Percentiles rank a stretch among this genome's conserved stretches.
These are phyloP conservation scores for Datnioides undecimradiatus DNA, from an alignment of 2,113 vertebrate genomes.

Conservation along the genomic window DNA sequence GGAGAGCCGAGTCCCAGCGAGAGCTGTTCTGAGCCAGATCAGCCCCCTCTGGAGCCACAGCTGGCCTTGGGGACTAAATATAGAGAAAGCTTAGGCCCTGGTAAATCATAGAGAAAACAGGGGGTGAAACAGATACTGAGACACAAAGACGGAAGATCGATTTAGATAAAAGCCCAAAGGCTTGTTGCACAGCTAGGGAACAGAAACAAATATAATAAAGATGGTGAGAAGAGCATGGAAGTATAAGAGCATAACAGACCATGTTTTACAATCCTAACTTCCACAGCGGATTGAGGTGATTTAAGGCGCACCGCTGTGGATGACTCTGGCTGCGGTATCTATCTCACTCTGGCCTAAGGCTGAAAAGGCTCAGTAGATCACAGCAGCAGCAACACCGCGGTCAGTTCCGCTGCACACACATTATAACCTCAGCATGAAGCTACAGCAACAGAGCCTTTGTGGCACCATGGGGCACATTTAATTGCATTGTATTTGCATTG, in stretches of 20 bases:
- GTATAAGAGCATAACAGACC: background rate
- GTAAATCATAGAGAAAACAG: constrained; percentile 19
- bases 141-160: constrained; percentile 32
- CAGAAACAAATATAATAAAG: constrained; percentile 27
- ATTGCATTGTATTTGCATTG: background rate
- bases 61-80: constrained; percentile 64
- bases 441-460: background rate
- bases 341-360: constrained; percentile 25
- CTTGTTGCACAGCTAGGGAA: constrained; percentile 25
- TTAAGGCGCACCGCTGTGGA: constrained; percentile 16
- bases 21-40: constrained; percentile 46
- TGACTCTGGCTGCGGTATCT: background rate
- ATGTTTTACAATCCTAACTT: constrained; percentile 32
- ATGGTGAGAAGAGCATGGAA: background rate
- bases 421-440: background rate
- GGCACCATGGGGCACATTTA: background rate
- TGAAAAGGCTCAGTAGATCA: constrained; percentile 9
- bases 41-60: constrained; percentile 45
- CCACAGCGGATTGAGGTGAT: constrained; percentile 23
- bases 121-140: constrained; percentile 7
- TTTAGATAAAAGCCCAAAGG: constrained; percentile 38
- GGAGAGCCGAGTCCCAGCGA: constrained; percentile 31
- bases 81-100: constrained; percentile 34
- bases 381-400: background rate
- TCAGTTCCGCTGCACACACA: background rate